phyloP scores from a whole-genome alignment of 1,140 invertebrate genomes.

The Heterodera schachtii region DNA sequence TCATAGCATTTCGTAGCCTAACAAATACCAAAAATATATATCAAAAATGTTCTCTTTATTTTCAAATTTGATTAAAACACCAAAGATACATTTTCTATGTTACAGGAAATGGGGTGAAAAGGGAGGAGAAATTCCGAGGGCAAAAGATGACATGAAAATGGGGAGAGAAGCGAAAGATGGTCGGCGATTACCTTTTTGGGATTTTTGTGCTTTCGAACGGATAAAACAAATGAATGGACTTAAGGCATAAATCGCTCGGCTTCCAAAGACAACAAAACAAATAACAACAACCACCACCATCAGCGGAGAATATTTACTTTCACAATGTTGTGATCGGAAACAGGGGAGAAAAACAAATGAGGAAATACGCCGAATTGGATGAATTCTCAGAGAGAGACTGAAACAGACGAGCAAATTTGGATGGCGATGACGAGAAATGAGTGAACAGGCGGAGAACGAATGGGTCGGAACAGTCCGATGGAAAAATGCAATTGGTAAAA shows the following conservation, averaged over 20 bases:
- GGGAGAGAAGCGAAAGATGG: background rate
- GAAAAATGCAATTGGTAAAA: background rate
- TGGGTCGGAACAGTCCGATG: background rate
- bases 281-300: background rate
- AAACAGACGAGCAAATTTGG: background rate
- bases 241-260: too few species aligned
- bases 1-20: too few species aligned
- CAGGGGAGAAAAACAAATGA: too few species aligned
- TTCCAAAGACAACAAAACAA: background rate
- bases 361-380: background rate
- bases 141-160: background rate
- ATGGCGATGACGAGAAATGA: constrained; percentile 8
- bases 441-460: background rate
- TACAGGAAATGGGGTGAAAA: background rate
- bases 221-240: too few species aligned
- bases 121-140: background rate
- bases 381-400: background rate
- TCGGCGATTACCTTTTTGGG: background rate
- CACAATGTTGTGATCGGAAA: background rate
- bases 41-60: too few species aligned
- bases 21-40: too few species aligned
- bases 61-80: too few species aligned
- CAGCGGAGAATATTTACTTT: background rate
- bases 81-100: background rate
- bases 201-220: background rate